Base-by-base conservation (phyloP, 92 coral and sea anemone genomes). In the Heliopora coerulea region DNA sequence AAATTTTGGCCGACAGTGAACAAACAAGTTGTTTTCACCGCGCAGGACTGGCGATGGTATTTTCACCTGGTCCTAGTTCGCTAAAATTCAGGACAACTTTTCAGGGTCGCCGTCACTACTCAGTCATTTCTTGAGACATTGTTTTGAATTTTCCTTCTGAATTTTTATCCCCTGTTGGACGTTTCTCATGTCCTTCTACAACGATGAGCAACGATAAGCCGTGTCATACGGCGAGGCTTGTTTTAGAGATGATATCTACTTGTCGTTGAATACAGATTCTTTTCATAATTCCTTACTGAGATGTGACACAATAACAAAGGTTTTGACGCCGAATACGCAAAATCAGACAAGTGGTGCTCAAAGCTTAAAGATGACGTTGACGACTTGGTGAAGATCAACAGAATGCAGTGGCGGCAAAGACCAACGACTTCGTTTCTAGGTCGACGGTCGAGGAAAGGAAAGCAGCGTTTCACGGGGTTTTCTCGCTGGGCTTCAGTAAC, bases 241-340 rank as follows among this genome's bases (percentile, higher is more conserved):
- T 69, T 69, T 69, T 49, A 34, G 62, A 69, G 61, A 69, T 69
- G 76, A 69, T 69, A 69, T 69, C 76, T 27, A 29, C 59, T 17
- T 49, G 76, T 66, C 42, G 73, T 69, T 54, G 76, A 69, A 49
- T 52, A n/a, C 62, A 41, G 31, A 66, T 69, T 54, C 48, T 21
- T 52, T 69, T 49, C 17, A 49, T 69, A 69, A 69, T 49, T 24
- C 76, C 26, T 24, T 18, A 69, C 50, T 69, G 76, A 49, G 62
- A 69, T 14, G 58, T 44, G 58, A 27, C 39, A 27, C 42, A 25
- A 67, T n/a, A 28, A 32, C 11, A n/a, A 29, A 48, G 10, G n/a
- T 23, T 9, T 1, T n/a, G 27, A 44, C 18, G 34, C 32, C 1
- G 41, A 13, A 46, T 49, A 62, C 76, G 62, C 62, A 33, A 31